These are phyloP conservation scores for Apodemia duryi DNA, from an alignment of 2,888 invertebrate genomes.

Conservation along the genomic window DNA sequence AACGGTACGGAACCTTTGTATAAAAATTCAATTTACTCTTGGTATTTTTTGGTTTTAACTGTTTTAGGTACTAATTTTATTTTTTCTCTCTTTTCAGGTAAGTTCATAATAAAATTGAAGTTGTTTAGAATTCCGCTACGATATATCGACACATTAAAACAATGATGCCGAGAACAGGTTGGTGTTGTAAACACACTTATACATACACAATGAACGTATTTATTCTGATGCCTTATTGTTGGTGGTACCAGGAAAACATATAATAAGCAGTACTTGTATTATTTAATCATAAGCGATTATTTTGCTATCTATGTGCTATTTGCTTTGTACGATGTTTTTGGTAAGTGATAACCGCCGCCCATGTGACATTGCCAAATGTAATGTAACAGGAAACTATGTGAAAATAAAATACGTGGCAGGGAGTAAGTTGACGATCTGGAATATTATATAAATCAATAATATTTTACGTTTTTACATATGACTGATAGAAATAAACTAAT, in stretches of 20 bases:
- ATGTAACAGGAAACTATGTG: no score
- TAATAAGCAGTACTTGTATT: neutral
- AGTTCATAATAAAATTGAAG: slow-evolving; percentile 52
- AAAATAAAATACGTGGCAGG: no score
- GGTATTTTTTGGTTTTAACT: slow-evolving; percentile 1
- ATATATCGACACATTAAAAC: slow-evolving; percentile 41
- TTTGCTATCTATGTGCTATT: neutral
- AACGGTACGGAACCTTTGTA: neutral
- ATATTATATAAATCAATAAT: no score
- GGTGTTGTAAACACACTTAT: slow-evolving; percentile 16
- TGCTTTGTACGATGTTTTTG: neutral
- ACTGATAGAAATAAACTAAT: no score
- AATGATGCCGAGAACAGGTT: slow-evolving; percentile 34
- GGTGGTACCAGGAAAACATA: slow-evolving; percentile 7
- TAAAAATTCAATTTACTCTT: neutral
- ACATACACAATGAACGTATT: slow-evolving; percentile 14
- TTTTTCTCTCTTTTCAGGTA: slow-evolving; percentile 61
- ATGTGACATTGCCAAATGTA: no score
- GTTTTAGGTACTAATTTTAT: slow-evolving; percentile 36
- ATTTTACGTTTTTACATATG: no score
- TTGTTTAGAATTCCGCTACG: slow-evolving; percentile 47
- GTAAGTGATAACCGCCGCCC: neutral
- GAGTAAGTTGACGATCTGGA: no score
- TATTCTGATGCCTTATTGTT: slow-evolving; percentile 14
- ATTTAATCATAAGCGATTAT: neutral